Conservation (phyloP, 2,888 invertebrate species). For the Odontocolon sp. region DNA sequence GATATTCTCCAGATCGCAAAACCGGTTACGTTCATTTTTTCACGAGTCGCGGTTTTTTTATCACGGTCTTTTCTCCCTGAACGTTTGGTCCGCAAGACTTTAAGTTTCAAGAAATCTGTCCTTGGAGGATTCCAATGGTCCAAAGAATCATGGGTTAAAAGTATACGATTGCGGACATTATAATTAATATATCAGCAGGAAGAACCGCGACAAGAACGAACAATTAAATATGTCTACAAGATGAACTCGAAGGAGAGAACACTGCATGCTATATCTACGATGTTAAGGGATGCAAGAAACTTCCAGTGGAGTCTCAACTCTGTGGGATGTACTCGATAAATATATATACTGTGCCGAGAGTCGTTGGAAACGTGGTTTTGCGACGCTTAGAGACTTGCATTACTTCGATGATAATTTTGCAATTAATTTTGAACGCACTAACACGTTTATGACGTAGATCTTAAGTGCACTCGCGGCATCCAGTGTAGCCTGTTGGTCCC, state of each 20-base stretch:
- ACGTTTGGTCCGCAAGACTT: too few species aligned
- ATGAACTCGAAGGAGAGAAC: background rate
- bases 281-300: conserved; percentile 42
- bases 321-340: conserved; percentile 14
- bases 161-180: background rate
- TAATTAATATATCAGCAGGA: background rate
- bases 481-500: conserved; percentile 39
- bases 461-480: conserved; percentile 54
- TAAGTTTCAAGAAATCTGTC: background rate
- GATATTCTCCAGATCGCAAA: too few species aligned
- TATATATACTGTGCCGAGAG: background rate
- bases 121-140: background rate
- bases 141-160: background rate
- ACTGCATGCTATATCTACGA: background rate
- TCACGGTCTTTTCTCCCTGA: too few species aligned
- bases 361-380: conserved; percentile 25
- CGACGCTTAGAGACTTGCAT: conserved; percentile 44
- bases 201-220: background rate
- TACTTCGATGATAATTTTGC: conserved; percentile 54
- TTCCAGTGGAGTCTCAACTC: conserved; percentile 36
- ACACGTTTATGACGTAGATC: conserved; percentile 51
- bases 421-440: conserved; percentile 58
- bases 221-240: background rate
- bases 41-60: too few species aligned
- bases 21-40: too few species aligned